These are phyloP conservation scores for Macrosiphum euphorbiae DNA, from an alignment of 2,888 invertebrate genomes.

Conservation along the genomic window DNA sequence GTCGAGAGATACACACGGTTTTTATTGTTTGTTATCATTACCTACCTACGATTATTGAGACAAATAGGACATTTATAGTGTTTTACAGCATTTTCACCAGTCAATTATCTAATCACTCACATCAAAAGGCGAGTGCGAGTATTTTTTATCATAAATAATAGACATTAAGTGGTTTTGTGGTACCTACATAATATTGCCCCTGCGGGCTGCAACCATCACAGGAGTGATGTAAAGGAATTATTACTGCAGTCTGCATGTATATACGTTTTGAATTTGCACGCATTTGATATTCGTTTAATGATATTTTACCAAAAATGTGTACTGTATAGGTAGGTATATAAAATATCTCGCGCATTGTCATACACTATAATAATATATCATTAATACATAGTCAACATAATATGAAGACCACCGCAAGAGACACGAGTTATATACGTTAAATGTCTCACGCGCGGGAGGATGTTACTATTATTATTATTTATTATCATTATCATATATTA, in stretches of 20 bases:
- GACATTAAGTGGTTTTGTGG: neutral
- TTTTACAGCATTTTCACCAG: neutral
- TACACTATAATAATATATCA: neutral
- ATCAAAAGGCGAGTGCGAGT: neutral
- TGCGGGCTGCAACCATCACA: neutral
- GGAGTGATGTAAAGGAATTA: neutral
- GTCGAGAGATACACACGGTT: too few species aligned
- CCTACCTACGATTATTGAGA: neutral
- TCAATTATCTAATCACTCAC: neutral
- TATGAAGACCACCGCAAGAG: neutral
- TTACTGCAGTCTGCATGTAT: neutral
- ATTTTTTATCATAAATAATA: neutral
- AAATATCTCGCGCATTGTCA: neutral
- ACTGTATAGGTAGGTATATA: neutral
- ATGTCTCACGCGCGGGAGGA: neutral
- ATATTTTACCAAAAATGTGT: neutral
- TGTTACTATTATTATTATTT: neutral
- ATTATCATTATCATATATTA: neutral
- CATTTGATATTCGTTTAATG: neutral
- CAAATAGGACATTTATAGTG: neutral
- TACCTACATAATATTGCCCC: neutral
- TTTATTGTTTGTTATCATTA: neutral
- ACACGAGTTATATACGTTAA: neutral
- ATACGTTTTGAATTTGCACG: neutral
- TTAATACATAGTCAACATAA: slow-evolving; percentile 1